A percentile compares a stretch with the other conserved stretches of the same genome.
Conservation (phyloP, 2,113 vertebrate species). For the Lethenteron reissneri region DNA sequence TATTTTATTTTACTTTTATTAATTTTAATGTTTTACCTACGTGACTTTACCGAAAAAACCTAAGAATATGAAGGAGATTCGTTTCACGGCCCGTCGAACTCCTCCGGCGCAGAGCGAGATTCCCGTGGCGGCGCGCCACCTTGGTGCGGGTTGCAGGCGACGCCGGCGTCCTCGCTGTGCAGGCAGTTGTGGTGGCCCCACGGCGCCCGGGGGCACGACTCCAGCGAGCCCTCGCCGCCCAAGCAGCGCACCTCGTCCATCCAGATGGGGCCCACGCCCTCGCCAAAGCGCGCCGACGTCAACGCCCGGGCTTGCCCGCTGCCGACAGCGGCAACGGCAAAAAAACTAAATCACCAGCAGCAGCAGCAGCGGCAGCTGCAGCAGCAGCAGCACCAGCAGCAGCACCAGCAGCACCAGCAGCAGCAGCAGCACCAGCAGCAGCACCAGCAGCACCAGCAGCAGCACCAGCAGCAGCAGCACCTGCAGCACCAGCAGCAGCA, state of each 20-base stretch:
- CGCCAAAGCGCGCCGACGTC: conserved; percentile 36
- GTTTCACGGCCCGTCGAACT: too few species aligned
- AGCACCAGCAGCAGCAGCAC: not conserved
- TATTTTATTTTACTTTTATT: too few species aligned
- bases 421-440: not conserved
- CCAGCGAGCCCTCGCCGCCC: conserved; percentile 39
- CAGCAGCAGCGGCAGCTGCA: not conserved
- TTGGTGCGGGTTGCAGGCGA: conserved; percentile 28
- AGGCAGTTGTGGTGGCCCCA: conserved; percentile 33
- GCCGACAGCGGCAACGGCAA: conserved; percentile 14
- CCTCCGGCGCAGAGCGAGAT: too few species aligned
- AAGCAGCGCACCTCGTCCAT: conserved; percentile 47
- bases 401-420: not conserved
- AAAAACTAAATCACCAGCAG: not conserved
- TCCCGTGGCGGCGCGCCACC: too few species aligned
- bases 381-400: not conserved
- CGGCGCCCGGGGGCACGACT: conserved; percentile 32
- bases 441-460: not conserved
- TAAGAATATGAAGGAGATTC: too few species aligned
- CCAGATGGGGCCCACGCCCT: conserved; percentile 43
- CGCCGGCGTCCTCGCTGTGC: conserved; percentile 39
- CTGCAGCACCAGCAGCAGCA: not conserved
- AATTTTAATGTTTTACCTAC: too few species aligned
- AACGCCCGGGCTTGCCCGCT: conserved; percentile 41
- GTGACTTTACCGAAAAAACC: too few species aligned